These are phyloP conservation scores for Ctenochaetus hawaiiensis DNA, from an alignment of 2,797 vertebrate species.

Conservation along the genomic window DNA sequence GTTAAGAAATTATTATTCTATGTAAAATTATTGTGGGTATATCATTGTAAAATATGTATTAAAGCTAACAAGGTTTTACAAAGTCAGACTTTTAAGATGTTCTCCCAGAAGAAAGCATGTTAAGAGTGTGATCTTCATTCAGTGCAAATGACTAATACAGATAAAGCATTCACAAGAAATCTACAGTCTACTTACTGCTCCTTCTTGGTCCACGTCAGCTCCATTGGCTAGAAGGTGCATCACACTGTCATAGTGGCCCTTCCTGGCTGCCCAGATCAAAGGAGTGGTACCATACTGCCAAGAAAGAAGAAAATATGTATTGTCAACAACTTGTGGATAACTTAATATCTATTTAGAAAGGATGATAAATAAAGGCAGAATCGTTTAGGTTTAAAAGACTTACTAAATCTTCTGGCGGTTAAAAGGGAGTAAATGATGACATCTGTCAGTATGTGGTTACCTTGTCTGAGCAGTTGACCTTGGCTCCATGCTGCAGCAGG, in stretches of 20 bases:
- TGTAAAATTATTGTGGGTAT: not conserved
- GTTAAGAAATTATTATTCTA: not conserved
- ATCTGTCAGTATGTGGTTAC: constrained; percentile 79
- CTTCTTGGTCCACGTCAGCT: constrained; percentile 98
- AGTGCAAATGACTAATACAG: not conserved
- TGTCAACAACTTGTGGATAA: not conserved
- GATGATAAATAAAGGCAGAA: constrained; percentile 7
- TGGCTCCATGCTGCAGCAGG: constrained; percentile 93
- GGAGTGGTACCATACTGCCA: constrained; percentile 96
- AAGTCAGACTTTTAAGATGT: not conserved
- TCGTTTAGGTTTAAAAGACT: not conserved
- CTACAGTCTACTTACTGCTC: constrained; percentile 88
- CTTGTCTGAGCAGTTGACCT: constrained; percentile 99
- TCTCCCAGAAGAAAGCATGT: not conserved
- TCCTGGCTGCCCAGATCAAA: constrained; percentile 96
- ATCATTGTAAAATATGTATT: not conserved
- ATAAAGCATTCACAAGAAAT: not conserved
- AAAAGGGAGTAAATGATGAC: constrained; percentile 40
- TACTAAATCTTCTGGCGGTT: constrained; percentile 25
- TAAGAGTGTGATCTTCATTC: not conserved
- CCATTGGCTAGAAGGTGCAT: constrained; percentile 94
- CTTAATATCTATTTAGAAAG: constrained; percentile 6
- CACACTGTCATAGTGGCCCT: constrained; percentile 94
- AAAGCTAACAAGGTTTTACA: not conserved
- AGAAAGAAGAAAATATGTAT: constrained; percentile 7